Percentiles rank a stretch among this genome's conserved stretches.
These are phyloP conservation scores for Hyperoodon ampullatus DNA, from an alignment of 2,113 vertebrate species.

Conservation along the genomic window DNA sequence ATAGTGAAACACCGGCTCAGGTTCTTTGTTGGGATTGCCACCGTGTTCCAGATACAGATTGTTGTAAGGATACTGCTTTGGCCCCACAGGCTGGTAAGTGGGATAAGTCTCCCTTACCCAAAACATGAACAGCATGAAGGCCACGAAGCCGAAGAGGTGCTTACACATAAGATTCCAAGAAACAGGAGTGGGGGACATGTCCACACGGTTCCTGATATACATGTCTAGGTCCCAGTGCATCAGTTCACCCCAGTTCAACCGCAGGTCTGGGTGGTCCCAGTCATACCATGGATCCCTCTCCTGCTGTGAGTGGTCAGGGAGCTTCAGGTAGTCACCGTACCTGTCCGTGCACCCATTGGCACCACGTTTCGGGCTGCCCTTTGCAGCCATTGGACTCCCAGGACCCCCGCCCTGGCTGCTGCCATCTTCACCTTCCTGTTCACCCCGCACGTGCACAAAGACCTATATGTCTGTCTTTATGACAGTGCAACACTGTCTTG, in stretches of 20 bases:
- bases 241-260: conserved; percentile 95
- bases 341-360: conserved; percentile 81
- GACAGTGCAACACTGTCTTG: neutral
- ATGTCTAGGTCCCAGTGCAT: conserved; percentile 96
- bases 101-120: conserved; percentile 87
- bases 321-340: conserved; percentile 95
- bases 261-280: conserved; percentile 94
- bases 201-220: conserved; percentile 92
- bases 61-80: conserved; percentile 96
- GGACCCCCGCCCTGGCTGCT: conserved; percentile 42
- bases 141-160: conserved; percentile 89
- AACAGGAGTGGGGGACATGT: conserved; percentile 90
- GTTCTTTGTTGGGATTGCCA: conserved; percentile 89
- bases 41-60: conserved; percentile 93
- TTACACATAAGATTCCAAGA: conserved; percentile 90
- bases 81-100: conserved; percentile 91
- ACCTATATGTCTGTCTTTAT: neutral
- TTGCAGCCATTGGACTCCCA: conserved; percentile 78
- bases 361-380: conserved; percentile 67
- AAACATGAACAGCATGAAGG: conserved; percentile 92
- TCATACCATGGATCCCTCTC: conserved; percentile 96
- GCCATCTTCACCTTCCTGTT: conserved; percentile 88
- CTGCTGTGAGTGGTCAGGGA: conserved; percentile 89
- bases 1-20: conserved; percentile 90
- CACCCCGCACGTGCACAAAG: conserved; percentile 71